Evolutionary conservation across 2,797 vertebrate species (phyloP), one percentile per base, ranked within the genome.

Genomic region (Mormyrus hasselquistii): DNA sequence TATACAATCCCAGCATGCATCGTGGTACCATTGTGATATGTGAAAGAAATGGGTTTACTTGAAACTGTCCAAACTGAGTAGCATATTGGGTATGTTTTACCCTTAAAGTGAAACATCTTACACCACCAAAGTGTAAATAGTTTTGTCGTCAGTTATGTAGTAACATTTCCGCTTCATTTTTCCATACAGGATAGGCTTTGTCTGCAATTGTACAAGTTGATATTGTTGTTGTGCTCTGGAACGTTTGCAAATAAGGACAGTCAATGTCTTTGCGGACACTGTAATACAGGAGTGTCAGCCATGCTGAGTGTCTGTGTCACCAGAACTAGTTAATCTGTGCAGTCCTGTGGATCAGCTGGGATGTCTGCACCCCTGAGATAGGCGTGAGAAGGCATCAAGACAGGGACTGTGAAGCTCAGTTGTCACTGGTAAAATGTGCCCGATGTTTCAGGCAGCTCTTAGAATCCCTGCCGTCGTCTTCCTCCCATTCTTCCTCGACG

Each of bases 401-500:
- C n/a, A 50, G 29, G 44, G 29, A 9, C 22, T 38, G 12, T 38
- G 16, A 19, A 57, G 57, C 57, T 59, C n/a, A 59, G 91, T 95
- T 95, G 89, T 90, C 92, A 59, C 90, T 62, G 57, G 91, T 92
- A 89, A 93, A 93, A 89, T 90, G 89, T 44, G 91, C 50, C 62
- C 34, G 91, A 9, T 59, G 88, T 86, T 93, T 94, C n/a, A 90
- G 19, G 82, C 88, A 91, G 41, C 90, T 88, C 86, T 92, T 90
- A 4, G 76, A 88, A 0, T 93, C 89, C 0, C 62, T 79, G 1
- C 92, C 79, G 0, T 88, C 90, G 0, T 93, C 93, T 47, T 94
- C 93, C 41, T 93, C 93, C 8, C 92, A 92, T 59, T 93, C 90
- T 0, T 92, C 92, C 0, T 94, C 93, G 0, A n/a, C 7, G 0